Evolutionary conservation across 2,113 vertebrate genomes (phyloP), one percentile per base, ranked within the genome.

Genomic region (Riparia riparia): DNA sequence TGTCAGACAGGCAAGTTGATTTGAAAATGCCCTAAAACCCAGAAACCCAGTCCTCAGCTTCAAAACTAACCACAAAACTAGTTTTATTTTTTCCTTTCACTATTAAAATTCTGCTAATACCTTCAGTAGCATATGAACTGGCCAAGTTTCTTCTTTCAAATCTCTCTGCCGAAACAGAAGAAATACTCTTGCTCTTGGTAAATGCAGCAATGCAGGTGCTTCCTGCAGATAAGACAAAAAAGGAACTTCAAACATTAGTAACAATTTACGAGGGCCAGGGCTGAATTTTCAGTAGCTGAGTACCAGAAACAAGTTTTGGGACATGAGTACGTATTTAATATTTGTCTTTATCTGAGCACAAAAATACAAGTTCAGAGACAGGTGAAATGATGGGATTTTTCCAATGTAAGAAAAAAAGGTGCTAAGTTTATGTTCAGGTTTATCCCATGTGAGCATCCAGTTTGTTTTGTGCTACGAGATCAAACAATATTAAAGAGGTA

Each of bases 161-260:
- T 79, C 20, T 76, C 56, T 60, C 51, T 71, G 78, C 56, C 95
- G 82, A 95, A 95, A 95, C 82, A 95, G 84, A 89, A 90, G 63
- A 81, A 85, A 74, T 90, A 71, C 24, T 88, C 54, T 60, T 86
- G 51, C 57, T 79, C 56, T 71, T 53, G 24, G n/a, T 89, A 93
- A 93, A 93, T 71, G 65, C 4, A 81, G 53, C 29, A 60, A 50
- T 63, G 58, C 95, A 93, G 88, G 93, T 95, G 90, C 86, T 95
- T 45, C 58, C 78, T 91, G 56, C 37, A 97, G 93, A 95, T 91
- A 96, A 91, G 70, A 84, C 68, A 71, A 84, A 86, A 94, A 88
- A 85, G n/a, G 69, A 89, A 81, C 64, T 89, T 85, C 86, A 96
- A 85, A 86, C 29, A 66, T 85, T 66, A 82, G n/a, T 65, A 79